Evolutionary conservation across 2,797 vertebrate genomes (phyloP).

Genomic region (Platyrinchus mystaceus): DNA sequence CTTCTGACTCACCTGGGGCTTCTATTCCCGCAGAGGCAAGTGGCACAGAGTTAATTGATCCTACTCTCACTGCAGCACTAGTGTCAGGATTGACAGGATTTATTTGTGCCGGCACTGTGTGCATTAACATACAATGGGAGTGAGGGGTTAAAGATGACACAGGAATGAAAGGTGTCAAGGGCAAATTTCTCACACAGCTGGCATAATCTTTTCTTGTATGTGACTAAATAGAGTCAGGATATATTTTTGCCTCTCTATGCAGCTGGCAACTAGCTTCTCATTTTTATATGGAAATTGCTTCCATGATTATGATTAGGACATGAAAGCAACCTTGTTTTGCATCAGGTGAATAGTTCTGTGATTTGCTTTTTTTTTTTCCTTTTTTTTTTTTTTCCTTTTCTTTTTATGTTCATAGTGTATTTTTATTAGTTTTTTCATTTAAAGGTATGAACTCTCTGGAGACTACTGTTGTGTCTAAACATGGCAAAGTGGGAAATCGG

Average conservation of each 20-base stretch:
- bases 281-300: background rate
- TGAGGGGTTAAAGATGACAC: background rate
- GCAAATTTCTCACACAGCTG: background rate
- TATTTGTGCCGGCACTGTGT: background rate
- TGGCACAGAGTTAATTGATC: background rate
- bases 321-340: background rate
- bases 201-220: background rate
- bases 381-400: background rate
- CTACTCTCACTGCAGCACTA: background rate
- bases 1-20: background rate
- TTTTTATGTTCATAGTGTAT: background rate
- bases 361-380: fast-evolving
- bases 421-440: background rate
- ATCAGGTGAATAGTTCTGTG: background rate
- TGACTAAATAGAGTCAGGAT: background rate
- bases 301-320: background rate
- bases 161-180: background rate
- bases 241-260: background rate
- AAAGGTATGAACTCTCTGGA: background rate
- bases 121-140: background rate
- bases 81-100: background rate
- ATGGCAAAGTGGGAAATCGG: background rate
- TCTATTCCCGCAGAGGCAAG: background rate
- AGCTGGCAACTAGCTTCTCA: background rate
- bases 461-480: background rate